Evolutionary conservation across 2,113 vertebrate species (phyloP), one percentile per base, ranked within the genome.

Genomic region (Budorcas taxicolor): DNA sequence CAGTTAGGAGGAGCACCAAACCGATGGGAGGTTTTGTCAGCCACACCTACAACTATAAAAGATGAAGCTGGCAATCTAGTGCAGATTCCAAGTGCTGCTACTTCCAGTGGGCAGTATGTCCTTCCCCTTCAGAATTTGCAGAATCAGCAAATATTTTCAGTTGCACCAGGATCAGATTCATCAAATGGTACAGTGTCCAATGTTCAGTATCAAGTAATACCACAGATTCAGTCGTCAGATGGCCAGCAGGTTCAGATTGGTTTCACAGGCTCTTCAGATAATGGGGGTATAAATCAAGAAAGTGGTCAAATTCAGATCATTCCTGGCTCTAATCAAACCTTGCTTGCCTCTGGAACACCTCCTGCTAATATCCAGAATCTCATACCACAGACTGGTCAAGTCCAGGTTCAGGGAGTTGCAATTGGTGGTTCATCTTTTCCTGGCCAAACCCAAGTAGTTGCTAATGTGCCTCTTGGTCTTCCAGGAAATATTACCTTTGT

Each of bases 191-290:
- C 99, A 98, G 99, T 99, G 99, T 99, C 99, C 99, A 99, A 99
- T 97, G 99, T 99, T 98, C 99, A 99, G 91, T 99, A 99, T 99
- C 99, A 99, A 99, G 99, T 99, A 98, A 99, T 99, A 99, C 99
- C 99, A 99, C 99, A 99, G 98, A 99, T 99, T 98, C 99, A 99
- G 98, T 99, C 99, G 94, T 98, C 99, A 95, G 99, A 99, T 96
- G 99, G 99, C 97, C 99, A 99, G 92, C 99, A 99, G 90, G 99
- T 99, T 99, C 99, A 99, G 97, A 99, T 99, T 99, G 99, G 99
- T 98, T 99, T 99, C 98, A 99, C 99, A 98, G 98, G 99, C 45
- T 99, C 99, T 60, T 98, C 99, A 98, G 99, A 99, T 95, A 99
- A 99, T 98, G 98, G 99, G 95, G 99, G 99, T 96, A 99, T 99